Evolutionary conservation across 2,797 vertebrate species (phyloP), one percentile per base, ranked within the genome.

Genomic region (Acrossocheilus fasciatus): DNA sequence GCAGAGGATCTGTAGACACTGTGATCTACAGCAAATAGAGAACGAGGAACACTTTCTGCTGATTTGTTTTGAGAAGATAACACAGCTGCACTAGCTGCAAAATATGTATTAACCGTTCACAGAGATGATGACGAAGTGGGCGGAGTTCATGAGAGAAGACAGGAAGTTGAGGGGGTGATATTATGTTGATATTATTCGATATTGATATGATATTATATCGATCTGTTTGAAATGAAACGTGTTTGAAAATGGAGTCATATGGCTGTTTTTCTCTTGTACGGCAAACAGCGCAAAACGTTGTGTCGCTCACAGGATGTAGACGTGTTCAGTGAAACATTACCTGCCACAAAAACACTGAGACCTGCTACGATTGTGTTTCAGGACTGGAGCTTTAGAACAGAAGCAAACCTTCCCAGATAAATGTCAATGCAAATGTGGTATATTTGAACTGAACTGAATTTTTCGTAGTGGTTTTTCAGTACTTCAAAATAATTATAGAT

Each of bases 301-400:
- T 76, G 79, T 66, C 69, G n/a, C 26, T 84, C 87, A 86, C 36
- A 88, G 77, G 68, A 72, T 52, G 80, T 54, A 85, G 47, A 89
- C 6, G 0, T 1, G 15, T 5, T 17, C 50, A 52, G 1, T 54
- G 52, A 20, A 54, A 20, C 50, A 17, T 17, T 3, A 8, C 52
- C 52, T 54, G 54, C 23, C 20, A 57, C 54, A 59, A 59, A 57
- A n/a, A 59, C 3, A 62, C 59, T 62, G 11, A 26, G 69, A 87
- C 69, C 62, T 45, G 75, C 41, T 82, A 11, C 30, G 41, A 66
- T 75, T 89, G 87, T 88, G 41, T 85, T 79, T 83, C 62, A 17
- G 62, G 54, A 23, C 1, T 9, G 23, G 57, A 59, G 14, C 30
- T 34, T 52, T 14, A 47, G 36, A 57, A 23, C 23, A 23, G 23